phyloP scores from a whole-genome alignment of 1,140 invertebrate species.

The Trachymyrmex septentrionalis region DNA sequence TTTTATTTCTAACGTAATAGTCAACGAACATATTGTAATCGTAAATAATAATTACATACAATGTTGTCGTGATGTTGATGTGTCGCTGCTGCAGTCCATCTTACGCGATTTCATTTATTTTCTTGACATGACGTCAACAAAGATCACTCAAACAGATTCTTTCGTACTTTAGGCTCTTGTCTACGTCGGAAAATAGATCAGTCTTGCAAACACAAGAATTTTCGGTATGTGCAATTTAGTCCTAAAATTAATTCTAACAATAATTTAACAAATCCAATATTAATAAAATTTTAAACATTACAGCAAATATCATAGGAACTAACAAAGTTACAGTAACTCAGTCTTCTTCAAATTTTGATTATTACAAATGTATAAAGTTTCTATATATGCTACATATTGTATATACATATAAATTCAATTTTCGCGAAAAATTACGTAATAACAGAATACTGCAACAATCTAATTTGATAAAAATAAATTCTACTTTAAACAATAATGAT shows the following conservation, averaged over 20 bases:
- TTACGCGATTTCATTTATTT: constrained; percentile 25
- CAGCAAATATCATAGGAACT: background rate
- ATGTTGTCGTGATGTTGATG: constrained; percentile 50
- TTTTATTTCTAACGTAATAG: constrained; percentile 83
- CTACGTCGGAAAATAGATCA: constrained; percentile 58
- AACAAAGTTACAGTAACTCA: constrained; percentile 39
- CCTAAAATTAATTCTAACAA: background rate
- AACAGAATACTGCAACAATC: constrained; percentile 14
- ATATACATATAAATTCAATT: background rate
- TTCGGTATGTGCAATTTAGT: background rate
- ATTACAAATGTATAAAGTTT: constrained; percentile 55
- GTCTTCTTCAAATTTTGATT: constrained; percentile 46
- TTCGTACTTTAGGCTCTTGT: constrained; percentile 48
- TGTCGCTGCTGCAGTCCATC: constrained; percentile 17
- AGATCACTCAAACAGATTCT: constrained; percentile 39
- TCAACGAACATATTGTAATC: constrained; percentile 82
- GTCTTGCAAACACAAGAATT: constrained; percentile 20
- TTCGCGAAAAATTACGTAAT: constrained; percentile 41
- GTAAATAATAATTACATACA: constrained; percentile 80
- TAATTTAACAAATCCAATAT: background rate
- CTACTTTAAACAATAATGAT: constrained; percentile 22
- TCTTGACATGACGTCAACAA: constrained; percentile 49
- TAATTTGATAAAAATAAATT: constrained; percentile 21
- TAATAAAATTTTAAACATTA: constrained; percentile 1
- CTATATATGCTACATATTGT: background rate